Evolutionary conservation across 2,113 vertebrate genomes (phyloP).

Genomic region (Nothoprocta perdicaria): DNA sequence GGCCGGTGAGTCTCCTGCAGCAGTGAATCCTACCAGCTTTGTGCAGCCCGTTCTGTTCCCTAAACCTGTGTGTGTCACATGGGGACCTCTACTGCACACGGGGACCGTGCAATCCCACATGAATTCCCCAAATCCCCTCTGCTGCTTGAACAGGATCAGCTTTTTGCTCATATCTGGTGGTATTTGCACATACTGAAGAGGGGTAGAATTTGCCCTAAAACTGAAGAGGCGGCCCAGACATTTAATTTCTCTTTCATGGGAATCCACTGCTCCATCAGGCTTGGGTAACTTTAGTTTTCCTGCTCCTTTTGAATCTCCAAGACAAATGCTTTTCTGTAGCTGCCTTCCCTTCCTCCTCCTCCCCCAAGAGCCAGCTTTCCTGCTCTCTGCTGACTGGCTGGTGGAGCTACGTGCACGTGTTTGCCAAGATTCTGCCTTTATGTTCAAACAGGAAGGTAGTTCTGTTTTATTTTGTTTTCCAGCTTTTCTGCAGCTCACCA

Average conservation of each 20-base stretch:
- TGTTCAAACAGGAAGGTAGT: not conserved
- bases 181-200: not conserved
- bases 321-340: not conserved
- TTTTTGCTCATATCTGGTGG: not conserved
- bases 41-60: accelerated
- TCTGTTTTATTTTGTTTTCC: not conserved
- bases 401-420: not conserved
- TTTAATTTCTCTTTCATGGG: conserved; percentile 65
- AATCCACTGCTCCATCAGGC: conserved; percentile 71
- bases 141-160: not conserved
- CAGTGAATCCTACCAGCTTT: not conserved
- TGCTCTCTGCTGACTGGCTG: not conserved
- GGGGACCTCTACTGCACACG: not conserved
- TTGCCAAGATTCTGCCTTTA: not conserved
- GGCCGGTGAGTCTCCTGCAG: not conserved
- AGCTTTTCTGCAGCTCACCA: not conserved
- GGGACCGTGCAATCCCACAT: not conserved
- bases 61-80: not conserved
- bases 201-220: not conserved
- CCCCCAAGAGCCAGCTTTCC: not conserved
- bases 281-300: not conserved
- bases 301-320: not conserved
- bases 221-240: not conserved
- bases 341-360: not conserved
- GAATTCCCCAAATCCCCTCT: not conserved